Percentiles rank a stretch among this genome's conserved stretches.
These are phyloP conservation scores for Lamprotornis superbus DNA, from an alignment of 2,113 vertebrate genomes.

Conservation along the genomic window DNA sequence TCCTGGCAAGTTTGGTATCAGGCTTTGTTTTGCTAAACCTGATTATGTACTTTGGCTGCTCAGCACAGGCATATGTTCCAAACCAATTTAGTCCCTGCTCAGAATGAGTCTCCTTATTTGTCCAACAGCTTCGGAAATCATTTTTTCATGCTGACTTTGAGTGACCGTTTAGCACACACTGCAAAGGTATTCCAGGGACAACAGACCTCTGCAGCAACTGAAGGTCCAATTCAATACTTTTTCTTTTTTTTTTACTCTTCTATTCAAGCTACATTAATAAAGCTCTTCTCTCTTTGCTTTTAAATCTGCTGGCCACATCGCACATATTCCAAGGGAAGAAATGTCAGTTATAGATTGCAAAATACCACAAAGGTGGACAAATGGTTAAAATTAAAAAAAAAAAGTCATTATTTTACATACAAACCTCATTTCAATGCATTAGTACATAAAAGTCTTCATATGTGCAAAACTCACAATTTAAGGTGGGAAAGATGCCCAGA, in stretches of 20 bases:
- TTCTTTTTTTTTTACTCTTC: not conserved
- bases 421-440: not conserved
- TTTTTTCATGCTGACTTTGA: conserved; percentile 54
- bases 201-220: not conserved
- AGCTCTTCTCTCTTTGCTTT: not conserved
- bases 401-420: not conserved
- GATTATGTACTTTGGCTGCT: conserved; percentile 74
- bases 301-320: not conserved
- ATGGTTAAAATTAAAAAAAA: not conserved
- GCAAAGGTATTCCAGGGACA: conserved; percentile 58
- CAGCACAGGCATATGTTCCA: conserved; percentile 64
- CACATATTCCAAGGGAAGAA: not conserved
- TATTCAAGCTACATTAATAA: not conserved
- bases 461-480: not conserved
- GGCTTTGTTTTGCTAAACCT: conserved; percentile 71
- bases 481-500: not conserved
- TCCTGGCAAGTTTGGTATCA: conserved; percentile 62
- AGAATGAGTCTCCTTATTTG: conserved; percentile 72
- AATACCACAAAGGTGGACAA: not conserved
- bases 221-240: not conserved
- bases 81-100: conserved; percentile 59
- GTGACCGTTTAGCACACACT: conserved; percentile 14
- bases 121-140: conserved; percentile 65
- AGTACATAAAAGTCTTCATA: not conserved
- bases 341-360: not conserved